Evolutionary conservation across 1,140 invertebrate genomes (phyloP), one percentile per base, ranked within the genome.

Genomic region (Neodiprion fabricii): DNA sequence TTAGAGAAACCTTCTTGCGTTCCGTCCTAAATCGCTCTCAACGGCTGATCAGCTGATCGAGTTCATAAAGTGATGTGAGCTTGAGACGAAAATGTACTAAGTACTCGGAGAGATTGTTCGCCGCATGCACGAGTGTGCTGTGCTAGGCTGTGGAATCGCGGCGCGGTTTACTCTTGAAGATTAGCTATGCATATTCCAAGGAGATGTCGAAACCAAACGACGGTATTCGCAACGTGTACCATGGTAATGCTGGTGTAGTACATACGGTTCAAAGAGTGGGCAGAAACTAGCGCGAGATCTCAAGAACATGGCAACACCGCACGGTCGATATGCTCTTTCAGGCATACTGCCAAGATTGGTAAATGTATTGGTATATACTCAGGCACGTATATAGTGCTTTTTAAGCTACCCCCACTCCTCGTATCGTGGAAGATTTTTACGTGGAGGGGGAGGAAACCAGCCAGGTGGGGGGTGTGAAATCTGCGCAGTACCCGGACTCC

Each of bases 291-390:
- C 76, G 79, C 79, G 78, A 79, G 81, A 76, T 80, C 73, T 72
- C 78, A 78, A 84, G 78, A 83, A 86, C 79, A 80, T 87, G 87
- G 86, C 87, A 88, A 88, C 87, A 83, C 81, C 77, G 87, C 83
- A 84, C 85, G 87, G 86, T 88, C 87, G 87, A 88, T 88, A 88
- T 87, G 85, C 83, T 87, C 85, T 87, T 88, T 87, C 86, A 89
- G 87, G 87, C 87, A 87, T 86, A 86, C 83, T 88, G 87, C 87
- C 87, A 89, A 89, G 87, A 89, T 87, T 88, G 86, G 85, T 83
- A 85, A 86, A 86, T 80, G 85, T 80, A 81, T 74, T 76, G 73
- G 79, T 79, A 80, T 79, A 81, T 80, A 80, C 75, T 71, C 11
- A 40, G 28, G 28, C 28, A 40, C 1, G 70, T 79, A 83, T 81